A percentile compares a stretch with the other conserved stretches of the same genome.
These are phyloP conservation scores for Chrosomus eos DNA, from an alignment of 2,797 vertebrate species.

Conservation along the genomic window DNA sequence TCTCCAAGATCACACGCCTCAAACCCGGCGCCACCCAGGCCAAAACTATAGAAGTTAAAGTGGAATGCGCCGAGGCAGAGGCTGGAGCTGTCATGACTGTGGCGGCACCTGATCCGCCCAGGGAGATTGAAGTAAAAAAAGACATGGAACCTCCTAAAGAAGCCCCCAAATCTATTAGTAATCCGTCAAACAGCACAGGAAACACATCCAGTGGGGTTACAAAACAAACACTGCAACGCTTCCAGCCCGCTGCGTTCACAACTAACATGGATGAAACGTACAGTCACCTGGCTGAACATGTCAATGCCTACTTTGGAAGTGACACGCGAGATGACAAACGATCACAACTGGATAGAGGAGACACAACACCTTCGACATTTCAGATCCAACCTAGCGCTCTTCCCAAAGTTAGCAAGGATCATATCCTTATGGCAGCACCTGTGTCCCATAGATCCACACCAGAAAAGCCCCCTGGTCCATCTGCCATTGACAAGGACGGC, in stretches of 20 bases:
- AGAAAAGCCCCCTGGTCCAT: not conserved
- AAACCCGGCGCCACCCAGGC: conserved; percentile 75
- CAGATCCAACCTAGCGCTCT: not conserved
- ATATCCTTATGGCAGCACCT: conserved; percentile 63
- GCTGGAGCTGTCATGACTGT: conserved; percentile 42
- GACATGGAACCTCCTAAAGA: not conserved
- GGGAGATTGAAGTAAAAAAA: conserved; percentile 40
- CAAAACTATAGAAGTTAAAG: conserved; percentile 60
- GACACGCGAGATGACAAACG: conserved; percentile 70
- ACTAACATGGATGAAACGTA: conserved; percentile 91
- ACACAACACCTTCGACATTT: conserved; percentile 20
- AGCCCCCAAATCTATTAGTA: conserved; percentile 26
- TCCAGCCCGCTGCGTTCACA: conserved; percentile 81
- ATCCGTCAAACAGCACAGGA: not conserved
- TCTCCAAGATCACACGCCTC: conserved; percentile 87
- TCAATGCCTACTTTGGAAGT: conserved; percentile 87
- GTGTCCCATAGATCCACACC: conserved; percentile 61
- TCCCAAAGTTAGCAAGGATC: conserved; percentile 42
- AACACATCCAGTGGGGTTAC: conserved; percentile 63
- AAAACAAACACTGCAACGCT: conserved; percentile 78
- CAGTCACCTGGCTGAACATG: conserved; percentile 85
- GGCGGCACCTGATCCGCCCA: conserved; percentile 67
- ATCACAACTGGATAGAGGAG: conserved; percentile 41
- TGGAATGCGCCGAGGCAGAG: conserved; percentile 45
- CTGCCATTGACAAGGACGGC: conserved; percentile 33